Conservation (phyloP, 1,140 invertebrate genomes). For the Sesamia nonagrioides region DNA sequence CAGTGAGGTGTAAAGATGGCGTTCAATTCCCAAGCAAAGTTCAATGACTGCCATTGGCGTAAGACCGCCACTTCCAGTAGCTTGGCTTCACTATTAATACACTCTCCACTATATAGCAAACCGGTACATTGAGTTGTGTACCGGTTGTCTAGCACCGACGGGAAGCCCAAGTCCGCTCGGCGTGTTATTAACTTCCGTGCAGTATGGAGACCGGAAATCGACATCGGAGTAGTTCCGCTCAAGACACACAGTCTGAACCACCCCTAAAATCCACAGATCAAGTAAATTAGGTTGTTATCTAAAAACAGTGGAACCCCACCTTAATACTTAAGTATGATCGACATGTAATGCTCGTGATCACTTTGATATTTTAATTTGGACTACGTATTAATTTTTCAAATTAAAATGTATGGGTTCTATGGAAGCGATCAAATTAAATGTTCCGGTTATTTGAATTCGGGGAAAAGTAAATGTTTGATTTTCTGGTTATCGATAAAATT, state of each 20-base stretch:
- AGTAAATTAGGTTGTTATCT: not conserved
- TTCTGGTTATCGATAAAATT: conserved; percentile 35
- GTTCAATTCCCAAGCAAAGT: too few relatives aligned
- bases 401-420: conserved; percentile 12
- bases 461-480: conserved; percentile 29
- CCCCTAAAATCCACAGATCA: conserved; percentile 1
- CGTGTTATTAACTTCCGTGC: conserved; percentile 74
- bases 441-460: conserved; percentile 16
- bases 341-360: not conserved
- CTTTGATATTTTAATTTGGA: conserved; percentile 6
- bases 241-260: conserved; percentile 32
- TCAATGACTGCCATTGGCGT: too few relatives aligned
- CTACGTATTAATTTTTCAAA: not conserved
- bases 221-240: conserved; percentile 54
- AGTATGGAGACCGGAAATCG: conserved; percentile 71
- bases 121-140: not conserved
- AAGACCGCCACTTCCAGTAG: too few relatives aligned
- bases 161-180: conserved; percentile 49
- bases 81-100: conserved; percentile 23
- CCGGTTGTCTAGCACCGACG: not conserved
- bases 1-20: too few relatives aligned
- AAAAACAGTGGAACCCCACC: not conserved
- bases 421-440: conserved; percentile 23
- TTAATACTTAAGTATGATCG: not conserved
- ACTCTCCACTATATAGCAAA: not conserved